Conservation (phyloP, 2,113 vertebrate species). For the Pteruthius melanotis region DNA sequence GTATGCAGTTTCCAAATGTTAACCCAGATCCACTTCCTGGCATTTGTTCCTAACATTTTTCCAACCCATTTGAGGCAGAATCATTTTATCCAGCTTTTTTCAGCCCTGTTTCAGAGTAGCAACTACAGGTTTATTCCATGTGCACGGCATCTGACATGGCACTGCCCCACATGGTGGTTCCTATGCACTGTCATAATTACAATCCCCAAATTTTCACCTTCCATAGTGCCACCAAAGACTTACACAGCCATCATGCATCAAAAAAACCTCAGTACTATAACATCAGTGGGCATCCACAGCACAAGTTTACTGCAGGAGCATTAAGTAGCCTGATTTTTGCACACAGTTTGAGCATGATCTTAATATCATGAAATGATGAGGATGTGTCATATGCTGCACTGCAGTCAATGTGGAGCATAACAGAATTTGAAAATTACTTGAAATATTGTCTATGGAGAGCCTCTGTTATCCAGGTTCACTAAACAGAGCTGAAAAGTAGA, state of each 20-base stretch:
- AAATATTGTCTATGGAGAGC: background rate
- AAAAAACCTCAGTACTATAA: background rate
- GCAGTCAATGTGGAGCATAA: background rate
- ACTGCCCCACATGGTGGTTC: background rate
- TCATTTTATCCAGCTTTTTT: background rate
- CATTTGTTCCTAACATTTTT: background rate
- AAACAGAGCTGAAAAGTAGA: background rate
- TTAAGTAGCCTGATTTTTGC: background rate
- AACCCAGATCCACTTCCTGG: background rate
- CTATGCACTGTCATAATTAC: background rate
- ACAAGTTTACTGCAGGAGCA: background rate
- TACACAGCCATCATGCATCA: background rate
- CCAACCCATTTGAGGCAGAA: background rate
- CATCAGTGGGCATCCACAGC: background rate
- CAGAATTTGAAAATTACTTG: background rate
- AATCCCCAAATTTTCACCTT: background rate
- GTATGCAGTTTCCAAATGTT: background rate
- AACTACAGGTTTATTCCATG: background rate
- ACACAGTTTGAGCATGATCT: background rate
- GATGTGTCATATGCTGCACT: background rate
- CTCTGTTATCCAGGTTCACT: background rate
- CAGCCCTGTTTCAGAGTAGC: background rate
- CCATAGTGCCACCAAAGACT: background rate
- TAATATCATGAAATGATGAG: background rate
- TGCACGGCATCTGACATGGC: accelerated